phyloP scores from a whole-genome alignment of 2,113 vertebrate species.

The Trichomycterus rosablanca region DNA sequence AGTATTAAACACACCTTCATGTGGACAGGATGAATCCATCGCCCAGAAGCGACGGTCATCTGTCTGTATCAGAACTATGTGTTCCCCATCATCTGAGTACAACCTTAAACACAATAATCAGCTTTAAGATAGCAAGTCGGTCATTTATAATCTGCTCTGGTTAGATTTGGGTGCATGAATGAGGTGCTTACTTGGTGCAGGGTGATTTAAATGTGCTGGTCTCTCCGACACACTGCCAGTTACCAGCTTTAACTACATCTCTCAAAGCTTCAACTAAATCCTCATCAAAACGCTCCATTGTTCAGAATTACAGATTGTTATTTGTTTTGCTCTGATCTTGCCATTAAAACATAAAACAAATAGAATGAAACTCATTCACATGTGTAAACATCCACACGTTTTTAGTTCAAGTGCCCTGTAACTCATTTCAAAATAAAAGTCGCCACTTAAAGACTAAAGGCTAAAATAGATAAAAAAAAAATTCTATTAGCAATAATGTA shows the following conservation, averaged over 20 bases:
- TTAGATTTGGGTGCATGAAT: background rate
- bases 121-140: background rate
- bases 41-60: slow-evolving; percentile 56
- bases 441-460: too few species aligned
- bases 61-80: slow-evolving; percentile 55
- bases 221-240: slow-evolving; percentile 57
- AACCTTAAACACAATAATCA: slow-evolving; percentile 46
- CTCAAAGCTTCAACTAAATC: slow-evolving; percentile 56
- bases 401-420: too few species aligned
- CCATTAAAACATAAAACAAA: background rate
- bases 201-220: slow-evolving; percentile 43
- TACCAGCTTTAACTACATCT: slow-evolving; percentile 51
- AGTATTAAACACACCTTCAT: slow-evolving; percentile 59
- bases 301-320: too few species aligned
- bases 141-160: background rate
- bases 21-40: slow-evolving; percentile 65
- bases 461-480: too few species aligned
- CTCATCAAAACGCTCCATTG: slow-evolving; percentile 53
- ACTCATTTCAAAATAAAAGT: slow-evolving; percentile 36
- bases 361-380: background rate
- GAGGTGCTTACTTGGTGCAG: slow-evolving; percentile 57
- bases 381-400: background rate
- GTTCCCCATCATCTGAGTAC: slow-evolving; percentile 60
- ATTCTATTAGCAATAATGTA: background rate
- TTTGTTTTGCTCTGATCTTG: too few species aligned